A percentile compares a stretch with the other conserved stretches of the same genome.
Evolutionary conservation across 1,140 invertebrate genomes (phyloP).

Genomic region (Meloidogyne hapla): DNA sequence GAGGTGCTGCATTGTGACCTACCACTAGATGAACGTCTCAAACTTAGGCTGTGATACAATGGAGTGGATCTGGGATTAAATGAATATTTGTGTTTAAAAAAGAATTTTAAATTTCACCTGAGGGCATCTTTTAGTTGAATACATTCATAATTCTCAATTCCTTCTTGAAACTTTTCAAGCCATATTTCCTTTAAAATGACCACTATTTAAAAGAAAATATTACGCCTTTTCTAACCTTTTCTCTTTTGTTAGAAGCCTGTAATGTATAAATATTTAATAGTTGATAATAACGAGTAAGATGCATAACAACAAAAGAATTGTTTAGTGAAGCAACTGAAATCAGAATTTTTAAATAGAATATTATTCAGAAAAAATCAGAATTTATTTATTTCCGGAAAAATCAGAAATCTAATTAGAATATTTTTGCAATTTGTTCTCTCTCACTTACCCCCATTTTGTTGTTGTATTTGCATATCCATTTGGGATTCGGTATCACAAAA

Average conservation of each 20-base stretch:
- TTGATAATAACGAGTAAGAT: constrained; percentile 62
- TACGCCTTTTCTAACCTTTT: constrained; percentile 41
- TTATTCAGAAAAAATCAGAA: not conserved
- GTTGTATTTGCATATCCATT: constrained; percentile 67
- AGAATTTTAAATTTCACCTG: constrained; percentile 39
- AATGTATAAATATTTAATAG: constrained; percentile 59
- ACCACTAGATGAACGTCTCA: constrained; percentile 31
- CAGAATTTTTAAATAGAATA: too few relatives aligned
- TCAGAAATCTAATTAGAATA: too few relatives aligned
- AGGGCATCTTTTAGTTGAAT: constrained; percentile 63
- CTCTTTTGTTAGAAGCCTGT: constrained; percentile 52
- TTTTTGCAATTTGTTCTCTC: too few relatives aligned
- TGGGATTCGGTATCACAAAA: constrained; percentile 71
- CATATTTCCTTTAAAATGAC: constrained; percentile 54
- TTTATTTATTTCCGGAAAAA: too few relatives aligned
- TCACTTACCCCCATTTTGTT: constrained; percentile 7
- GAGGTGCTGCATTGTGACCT: not conserved
- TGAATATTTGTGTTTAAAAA: not conserved
- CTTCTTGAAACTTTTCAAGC: constrained; percentile 64
- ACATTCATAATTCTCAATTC: constrained; percentile 62
- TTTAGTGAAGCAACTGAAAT: constrained; percentile 53
- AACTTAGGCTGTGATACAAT: constrained; percentile 28
- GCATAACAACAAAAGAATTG: constrained; percentile 62
- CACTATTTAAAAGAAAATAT: constrained; percentile 1
- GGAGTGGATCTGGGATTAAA: constrained; percentile 54